phyloP scores from a whole-genome alignment of 1,140 invertebrate species.

The Cyrtorhinus lividipennis region DNA sequence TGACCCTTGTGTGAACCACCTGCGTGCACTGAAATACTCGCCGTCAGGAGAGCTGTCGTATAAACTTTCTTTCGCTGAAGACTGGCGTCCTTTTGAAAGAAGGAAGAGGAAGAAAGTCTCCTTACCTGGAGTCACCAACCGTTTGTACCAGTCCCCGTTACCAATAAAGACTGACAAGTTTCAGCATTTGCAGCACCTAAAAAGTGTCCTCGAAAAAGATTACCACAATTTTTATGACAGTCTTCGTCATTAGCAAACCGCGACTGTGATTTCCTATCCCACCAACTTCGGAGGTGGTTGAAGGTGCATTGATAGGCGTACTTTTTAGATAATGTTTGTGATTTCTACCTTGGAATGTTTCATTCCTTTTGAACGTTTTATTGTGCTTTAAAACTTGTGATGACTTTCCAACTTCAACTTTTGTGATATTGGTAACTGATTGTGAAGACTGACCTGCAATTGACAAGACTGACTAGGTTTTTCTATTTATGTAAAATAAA shows the following conservation, averaged over 20 bases:
- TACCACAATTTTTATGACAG: neutral
- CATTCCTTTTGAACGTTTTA: too few species aligned
- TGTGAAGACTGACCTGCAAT: too few species aligned
- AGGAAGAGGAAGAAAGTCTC: neutral
- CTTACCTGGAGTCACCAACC: neutral
- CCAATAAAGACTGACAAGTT: neutral
- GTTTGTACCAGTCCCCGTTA: neutral
- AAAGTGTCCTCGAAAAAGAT: neutral
- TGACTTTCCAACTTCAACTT: too few species aligned
- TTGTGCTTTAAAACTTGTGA: too few species aligned
- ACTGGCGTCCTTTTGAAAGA: neutral
- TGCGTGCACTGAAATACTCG: neutral
- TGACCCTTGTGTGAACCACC: slow-evolving; percentile 9
- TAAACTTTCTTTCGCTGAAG: neutral
- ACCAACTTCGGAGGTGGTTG: too few species aligned
- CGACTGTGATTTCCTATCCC: too few species aligned
- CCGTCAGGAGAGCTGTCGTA: neutral
- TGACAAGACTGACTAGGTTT: too few species aligned
- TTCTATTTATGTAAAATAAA: too few species aligned
- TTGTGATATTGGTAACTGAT: too few species aligned
- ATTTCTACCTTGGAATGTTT: too few species aligned
- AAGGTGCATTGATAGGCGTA: too few species aligned
- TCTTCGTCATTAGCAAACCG: neutral
- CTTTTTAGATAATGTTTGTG: too few species aligned
- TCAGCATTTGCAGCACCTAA: neutral